Percentiles rank a stretch among this genome's conserved stretches.
Evolutionary conservation across 1,140 invertebrate species (phyloP).

Genomic region (Metaphire vulgaris): DNA sequence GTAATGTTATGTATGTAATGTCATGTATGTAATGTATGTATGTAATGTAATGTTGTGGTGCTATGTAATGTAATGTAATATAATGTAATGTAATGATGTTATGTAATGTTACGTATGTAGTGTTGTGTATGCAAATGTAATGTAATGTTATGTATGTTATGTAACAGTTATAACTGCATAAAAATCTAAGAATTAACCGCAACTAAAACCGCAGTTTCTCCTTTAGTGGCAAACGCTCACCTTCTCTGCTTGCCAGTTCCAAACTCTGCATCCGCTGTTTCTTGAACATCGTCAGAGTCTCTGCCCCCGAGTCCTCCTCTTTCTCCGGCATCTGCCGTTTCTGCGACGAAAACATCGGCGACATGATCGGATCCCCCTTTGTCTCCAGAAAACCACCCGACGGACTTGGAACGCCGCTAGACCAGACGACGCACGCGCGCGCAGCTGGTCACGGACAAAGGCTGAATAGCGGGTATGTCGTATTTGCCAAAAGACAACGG

Average conservation of each 20-base stretch:
- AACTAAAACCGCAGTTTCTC: too few species aligned
- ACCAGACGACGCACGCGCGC: background rate
- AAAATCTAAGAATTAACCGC: too few species aligned
- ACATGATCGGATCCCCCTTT: background rate
- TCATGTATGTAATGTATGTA: too few species aligned
- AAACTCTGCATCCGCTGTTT: constrained; percentile 15
- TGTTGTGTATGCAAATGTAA: too few species aligned
- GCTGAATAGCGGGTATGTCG: background rate
- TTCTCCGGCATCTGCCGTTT: constrained; percentile 16
- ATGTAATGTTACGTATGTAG: too few species aligned
- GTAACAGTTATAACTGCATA: too few species aligned
- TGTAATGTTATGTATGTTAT: too few species aligned
- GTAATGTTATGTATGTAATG: too few species aligned
- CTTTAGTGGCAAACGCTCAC: background rate
- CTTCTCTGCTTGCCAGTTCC: background rate
- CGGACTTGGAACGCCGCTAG: background rate
- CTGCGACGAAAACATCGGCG: background rate
- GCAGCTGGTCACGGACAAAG: background rate
- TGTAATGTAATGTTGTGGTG: too few species aligned
- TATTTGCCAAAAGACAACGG: background rate
- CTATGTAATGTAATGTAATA: too few species aligned
- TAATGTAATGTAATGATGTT: too few species aligned
- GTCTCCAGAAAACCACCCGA: background rate
- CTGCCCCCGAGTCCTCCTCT: constrained; percentile 4
- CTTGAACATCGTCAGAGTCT: background rate